Conservation (phyloP, 2,888 invertebrate species). For the Pristionchus exspectatus region DNA sequence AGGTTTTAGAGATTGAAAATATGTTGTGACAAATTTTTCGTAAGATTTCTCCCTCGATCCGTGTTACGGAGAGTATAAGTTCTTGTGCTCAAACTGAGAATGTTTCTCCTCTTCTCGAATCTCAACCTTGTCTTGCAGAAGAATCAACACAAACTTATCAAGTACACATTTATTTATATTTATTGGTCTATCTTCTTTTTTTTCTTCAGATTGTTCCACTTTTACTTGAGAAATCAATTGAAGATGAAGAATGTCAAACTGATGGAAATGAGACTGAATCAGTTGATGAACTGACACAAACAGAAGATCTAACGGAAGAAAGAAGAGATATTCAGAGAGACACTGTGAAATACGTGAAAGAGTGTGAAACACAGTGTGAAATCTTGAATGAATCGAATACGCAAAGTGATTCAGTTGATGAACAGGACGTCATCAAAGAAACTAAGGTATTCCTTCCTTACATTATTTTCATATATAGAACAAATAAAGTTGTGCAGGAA, state of each 20-base stretch:
- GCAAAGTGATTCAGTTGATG: background rate
- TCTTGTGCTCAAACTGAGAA: constrained; percentile 5
- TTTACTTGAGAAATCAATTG: background rate
- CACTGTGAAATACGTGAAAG: background rate
- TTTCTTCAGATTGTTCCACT: background rate
- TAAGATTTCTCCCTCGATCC: background rate
- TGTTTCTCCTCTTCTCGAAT: constrained; percentile 13
- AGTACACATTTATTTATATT: background rate
- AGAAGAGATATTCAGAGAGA: background rate
- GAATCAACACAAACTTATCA: background rate
- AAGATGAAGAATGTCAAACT: background rate
- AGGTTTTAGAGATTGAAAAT: background rate
- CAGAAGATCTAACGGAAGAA: background rate
- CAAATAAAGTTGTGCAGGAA: background rate
- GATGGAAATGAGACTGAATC: background rate
- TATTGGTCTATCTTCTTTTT: background rate
- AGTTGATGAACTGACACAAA: background rate
- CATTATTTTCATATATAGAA: background rate
- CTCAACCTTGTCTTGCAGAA: constrained; percentile 7
- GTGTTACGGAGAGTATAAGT: background rate
- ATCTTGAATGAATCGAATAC: background rate
- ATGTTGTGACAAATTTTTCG: background rate
- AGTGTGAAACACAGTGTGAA: background rate
- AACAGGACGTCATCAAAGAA: background rate
- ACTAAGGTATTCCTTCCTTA: background rate